Base-by-base conservation (phyloP, 2,888 invertebrate species). In the Caenorhabditis japonica region DNA sequence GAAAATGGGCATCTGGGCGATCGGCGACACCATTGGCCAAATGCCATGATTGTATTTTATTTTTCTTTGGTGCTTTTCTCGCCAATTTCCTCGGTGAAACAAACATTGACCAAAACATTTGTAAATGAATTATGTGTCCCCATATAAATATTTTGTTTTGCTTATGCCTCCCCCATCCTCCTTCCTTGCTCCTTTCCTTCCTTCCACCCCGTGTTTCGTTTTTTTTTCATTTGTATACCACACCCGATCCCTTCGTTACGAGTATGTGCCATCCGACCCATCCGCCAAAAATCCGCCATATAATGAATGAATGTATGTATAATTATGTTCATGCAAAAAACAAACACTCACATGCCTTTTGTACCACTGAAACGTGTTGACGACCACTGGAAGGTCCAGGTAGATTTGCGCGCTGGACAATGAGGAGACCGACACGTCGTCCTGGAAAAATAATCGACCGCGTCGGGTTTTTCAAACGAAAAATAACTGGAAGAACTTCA, bases 1-100 rank as follows among this genome's bases (percentile, higher is more conserved):
- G 84, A 85, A 85, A 70, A 76, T 84, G 79, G 84, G 84, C 15
- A 80, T 77, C 36, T 81, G 79, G 80, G 83, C 76, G 15, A 77
- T 79, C 30, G 75, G 71, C 12, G 75, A 79, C 33, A 68, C 74
- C 21, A 58, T 74, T 19, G 59, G 41, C 13, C 69, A 69, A 47
- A 66, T 74, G 71, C 70, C 66, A 39, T 71, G 34, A 56, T 12
- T 38, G 8, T 30, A 8, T 21, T 12, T 41, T 10, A n/a, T n/a
- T 52, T 36, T 51, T 34, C 23, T 46, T 47, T 17, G 30, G 25
- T 27, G 23, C 15, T n/a, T 36, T 13, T 34, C 36, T 10, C 52
- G 21, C 8, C 0, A 13, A 1, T 41, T 19, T 43, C 51, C 52
- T 25, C 52, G 34, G 34, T 25, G n/a, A 10, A 5, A 27, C 43